These are phyloP conservation scores for Tinamus major DNA, from an alignment of 2,797 vertebrate genomes.

Conservation along the genomic window DNA sequence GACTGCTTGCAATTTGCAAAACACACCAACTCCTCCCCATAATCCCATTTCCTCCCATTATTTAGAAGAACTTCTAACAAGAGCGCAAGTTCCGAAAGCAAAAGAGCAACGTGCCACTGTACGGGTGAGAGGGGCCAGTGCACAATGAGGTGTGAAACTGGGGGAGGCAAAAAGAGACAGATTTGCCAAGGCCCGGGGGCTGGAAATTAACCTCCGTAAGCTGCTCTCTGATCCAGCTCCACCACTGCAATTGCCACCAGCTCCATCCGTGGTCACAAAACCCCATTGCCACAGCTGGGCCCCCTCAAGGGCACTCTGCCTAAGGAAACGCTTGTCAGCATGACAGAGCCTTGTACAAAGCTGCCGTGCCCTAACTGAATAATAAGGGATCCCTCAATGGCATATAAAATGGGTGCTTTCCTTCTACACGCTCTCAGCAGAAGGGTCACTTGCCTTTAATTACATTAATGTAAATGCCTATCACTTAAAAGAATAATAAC, in stretches of 20 bases:
- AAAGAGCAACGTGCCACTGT: not conserved
- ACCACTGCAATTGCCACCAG: not conserved
- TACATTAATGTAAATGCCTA: not conserved
- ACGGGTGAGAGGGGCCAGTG: not conserved
- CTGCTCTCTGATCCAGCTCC: constrained; percentile 40
- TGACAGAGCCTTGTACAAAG: constrained; percentile 51
- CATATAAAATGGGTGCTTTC: not conserved
- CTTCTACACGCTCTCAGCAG: not conserved
- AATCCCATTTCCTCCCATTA: constrained; percentile 49
- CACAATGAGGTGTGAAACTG: constrained; percentile 6
- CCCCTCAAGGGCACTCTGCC: constrained; percentile 35
- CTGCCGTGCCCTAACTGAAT: not conserved
- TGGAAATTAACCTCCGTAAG: constrained; percentile 39
- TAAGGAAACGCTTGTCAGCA: constrained; percentile 53
- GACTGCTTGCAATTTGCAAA: constrained; percentile 23
- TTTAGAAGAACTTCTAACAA: constrained; percentile 32
- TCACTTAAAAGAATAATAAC: not conserved
- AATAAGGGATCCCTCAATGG: not conserved
- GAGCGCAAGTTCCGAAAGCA: not conserved
- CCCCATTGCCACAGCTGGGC: constrained; percentile 30
- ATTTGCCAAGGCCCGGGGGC: constrained; percentile 3
- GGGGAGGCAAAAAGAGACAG: constrained; percentile 19
- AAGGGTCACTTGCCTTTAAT: not conserved
- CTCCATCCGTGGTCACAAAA: constrained; percentile 67
- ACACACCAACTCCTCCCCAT: constrained; percentile 21